Evolutionary conservation across 1,140 invertebrate species (phyloP), one percentile per base, ranked within the genome.

Genomic region (Leguminivora glycinivorella): DNA sequence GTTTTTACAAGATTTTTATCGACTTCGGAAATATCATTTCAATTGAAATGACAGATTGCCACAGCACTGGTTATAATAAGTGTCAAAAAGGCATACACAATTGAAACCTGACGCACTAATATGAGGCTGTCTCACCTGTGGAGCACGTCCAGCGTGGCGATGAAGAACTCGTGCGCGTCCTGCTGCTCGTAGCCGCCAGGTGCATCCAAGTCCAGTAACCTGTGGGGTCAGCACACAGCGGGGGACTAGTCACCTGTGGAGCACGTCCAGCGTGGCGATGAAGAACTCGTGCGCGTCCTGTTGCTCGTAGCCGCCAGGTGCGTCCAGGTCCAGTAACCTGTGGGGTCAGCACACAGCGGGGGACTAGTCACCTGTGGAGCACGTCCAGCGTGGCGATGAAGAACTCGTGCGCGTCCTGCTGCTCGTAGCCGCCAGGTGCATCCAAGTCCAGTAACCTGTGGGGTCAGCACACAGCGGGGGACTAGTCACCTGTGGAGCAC

Each of bases 201-300:
- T n/a, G n/a, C n/a, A n/a, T n/a, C 29, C 29, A 7, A 7, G 29
- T 4, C 29, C 29, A 31, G 29, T 31, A 40, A 40, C 4, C 38
- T 9, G 38, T 2, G 38, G 5, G 5, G 12, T 10, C 38, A 40
- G 38, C 12, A 69, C 5, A 40, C 12, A 1, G 12, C 1, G 12
- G 12, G 38, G 3, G 6, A 10, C 5, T 10, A 40, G 6, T 38
- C 97, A 97, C 85, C 95, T 93, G 90, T 99, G 98, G 24, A 99
- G 89, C 5, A 99, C 95, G 87, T 99, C 96, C 24, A 99, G 92
- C 1, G 97, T 97, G 17, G 98, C 97, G 67, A 99, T 99, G 80
- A 99, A 98, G 92, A 99, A 99, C 93, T 99, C 98, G 85, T 99
- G 99, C 68, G 98, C 98, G 92, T 99, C n/a, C n/a, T n/a, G n/a